Evolutionary conservation across 2,888 invertebrate genomes (phyloP).

Genomic region (Melieria picta): DNA sequence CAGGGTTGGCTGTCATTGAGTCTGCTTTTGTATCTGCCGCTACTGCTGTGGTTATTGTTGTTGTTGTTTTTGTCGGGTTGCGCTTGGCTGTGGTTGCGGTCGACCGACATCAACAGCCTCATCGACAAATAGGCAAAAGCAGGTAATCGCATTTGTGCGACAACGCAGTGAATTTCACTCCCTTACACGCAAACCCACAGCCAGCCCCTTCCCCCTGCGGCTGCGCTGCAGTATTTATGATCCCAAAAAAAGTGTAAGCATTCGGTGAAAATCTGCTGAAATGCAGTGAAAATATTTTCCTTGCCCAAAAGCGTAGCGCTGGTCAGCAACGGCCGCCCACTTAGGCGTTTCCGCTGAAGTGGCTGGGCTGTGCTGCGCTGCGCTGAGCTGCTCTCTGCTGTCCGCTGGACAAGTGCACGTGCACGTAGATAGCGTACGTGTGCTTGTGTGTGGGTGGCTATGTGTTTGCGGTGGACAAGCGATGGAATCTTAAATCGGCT

Average conservation of each 20-base stretch:
- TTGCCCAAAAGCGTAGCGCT: constrained; percentile 10
- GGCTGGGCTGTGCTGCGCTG: not conserved
- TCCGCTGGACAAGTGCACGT: too few relatives aligned
- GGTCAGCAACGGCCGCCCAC: constrained; percentile 3
- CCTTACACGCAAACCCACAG: not conserved
- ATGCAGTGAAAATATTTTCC: constrained; percentile 58
- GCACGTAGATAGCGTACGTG: not conserved
- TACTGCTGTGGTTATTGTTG: not conserved
- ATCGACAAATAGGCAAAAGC: constrained; percentile 58
- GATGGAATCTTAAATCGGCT: constrained; percentile 60
- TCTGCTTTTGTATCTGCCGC: not conserved
- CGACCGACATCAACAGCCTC: constrained; percentile 9
- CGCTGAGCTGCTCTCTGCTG: constrained; percentile 7
- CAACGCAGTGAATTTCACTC: constrained; percentile 20
- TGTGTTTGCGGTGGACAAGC: constrained; percentile 38
- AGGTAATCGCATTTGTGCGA: constrained; percentile 58
- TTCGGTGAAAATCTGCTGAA: constrained; percentile 57
- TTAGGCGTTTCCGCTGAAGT: constrained; percentile 25
- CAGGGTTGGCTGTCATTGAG: constrained; percentile 24
- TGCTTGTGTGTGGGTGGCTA: constrained; percentile 17
- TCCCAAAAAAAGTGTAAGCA: not conserved
- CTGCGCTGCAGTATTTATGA: not conserved
- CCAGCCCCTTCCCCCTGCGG: not conserved
- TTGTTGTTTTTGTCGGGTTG: not conserved
- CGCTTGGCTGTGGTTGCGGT: not conserved